Base-by-base conservation (phyloP, 2,888 invertebrate genomes). In the Eumerus sabulonum region DNA sequence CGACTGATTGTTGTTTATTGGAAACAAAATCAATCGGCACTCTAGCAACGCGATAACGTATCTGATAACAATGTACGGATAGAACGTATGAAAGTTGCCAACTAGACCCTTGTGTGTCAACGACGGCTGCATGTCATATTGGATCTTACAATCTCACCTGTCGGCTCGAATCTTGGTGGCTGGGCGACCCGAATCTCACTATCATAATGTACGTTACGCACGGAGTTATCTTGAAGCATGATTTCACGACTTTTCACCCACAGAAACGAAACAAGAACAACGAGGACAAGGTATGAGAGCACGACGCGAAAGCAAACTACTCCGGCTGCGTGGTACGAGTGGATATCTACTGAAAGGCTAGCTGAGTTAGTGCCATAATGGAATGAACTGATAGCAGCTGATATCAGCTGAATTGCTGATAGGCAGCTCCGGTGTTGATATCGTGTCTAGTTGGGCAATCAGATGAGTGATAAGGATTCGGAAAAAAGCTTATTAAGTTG, bases 191-290 rank as follows among this genome's bases (percentile, higher is more conserved):
- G 86, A 60, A 89, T 86, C 82, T 88, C 87, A 74, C 86, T 88
- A 27, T 88, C 88, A 54, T 85, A 88, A 66, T 88, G 88, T 19
- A 89, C 82, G 82, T 85, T 88, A 36, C 86, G 84, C 36, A 87
- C 87, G 9, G 88, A 84, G 83, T 88, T 85, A 79, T 86, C 86
- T 85, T 89, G 87, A 47, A 88, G 83, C 88, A 88, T 88, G 68
- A 67, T 82, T 71, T 16, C 36, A 48, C 40, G 1, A 44, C 14
- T 17, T n/a, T n/a, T n/a, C n/a, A n/a, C n/a, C n/a, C n/a, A n/a
- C n/a, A n/a, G n/a, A n/a, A 51, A 51, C 13, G 35, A 7, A 0
- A 14, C 50, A 1, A 38, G 18, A 51, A 45, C 16, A 45, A 66
- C 36, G 50, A 54, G 4, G 36, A 27, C 2, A 27, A 27, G 2